A percentile compares a stretch with the other conserved stretches of the same genome.
Conservation (phyloP, 2,888 invertebrate genomes). For the Sphaerophoria taeniata region DNA sequence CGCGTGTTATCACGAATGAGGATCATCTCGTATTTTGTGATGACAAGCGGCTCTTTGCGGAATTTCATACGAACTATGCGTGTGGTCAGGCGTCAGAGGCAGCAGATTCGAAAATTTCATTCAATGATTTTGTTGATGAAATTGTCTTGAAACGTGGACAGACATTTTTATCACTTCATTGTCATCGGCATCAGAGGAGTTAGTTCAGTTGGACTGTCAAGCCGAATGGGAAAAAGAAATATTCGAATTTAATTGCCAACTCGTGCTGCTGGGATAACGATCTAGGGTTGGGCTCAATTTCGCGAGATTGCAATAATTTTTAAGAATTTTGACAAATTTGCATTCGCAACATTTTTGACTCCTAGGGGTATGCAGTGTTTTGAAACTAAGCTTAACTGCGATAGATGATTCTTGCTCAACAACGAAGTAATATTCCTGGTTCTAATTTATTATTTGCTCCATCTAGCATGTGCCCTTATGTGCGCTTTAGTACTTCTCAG, state of each 20-base stretch:
- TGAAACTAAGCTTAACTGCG: too few relatives aligned
- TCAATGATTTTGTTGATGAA: constrained; percentile 59
- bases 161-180: constrained; percentile 50
- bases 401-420: too few relatives aligned
- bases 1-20: constrained; percentile 54
- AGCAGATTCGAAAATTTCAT: constrained; percentile 45
- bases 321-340: constrained; percentile 44
- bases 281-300: constrained; percentile 46
- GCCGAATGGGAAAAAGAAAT: constrained; percentile 38
- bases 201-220: not conserved
- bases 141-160: constrained; percentile 46
- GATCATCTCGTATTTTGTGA: constrained; percentile 57
- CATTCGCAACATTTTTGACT: constrained; percentile 5
- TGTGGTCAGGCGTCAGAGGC: constrained; percentile 60
- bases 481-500: constrained; percentile 5
- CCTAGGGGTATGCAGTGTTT: too few relatives aligned
- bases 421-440: too few relatives aligned
- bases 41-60: constrained; percentile 58
- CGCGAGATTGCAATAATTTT: constrained; percentile 9
- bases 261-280: constrained; percentile 69
- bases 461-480: not conserved
- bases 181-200: constrained; percentile 14
- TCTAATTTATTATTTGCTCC: too few relatives aligned
- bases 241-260: constrained; percentile 76
- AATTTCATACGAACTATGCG: constrained; percentile 67